Base-by-base conservation (phyloP, 2,888 invertebrate species). In the Phragmatobia fuliginosa region DNA sequence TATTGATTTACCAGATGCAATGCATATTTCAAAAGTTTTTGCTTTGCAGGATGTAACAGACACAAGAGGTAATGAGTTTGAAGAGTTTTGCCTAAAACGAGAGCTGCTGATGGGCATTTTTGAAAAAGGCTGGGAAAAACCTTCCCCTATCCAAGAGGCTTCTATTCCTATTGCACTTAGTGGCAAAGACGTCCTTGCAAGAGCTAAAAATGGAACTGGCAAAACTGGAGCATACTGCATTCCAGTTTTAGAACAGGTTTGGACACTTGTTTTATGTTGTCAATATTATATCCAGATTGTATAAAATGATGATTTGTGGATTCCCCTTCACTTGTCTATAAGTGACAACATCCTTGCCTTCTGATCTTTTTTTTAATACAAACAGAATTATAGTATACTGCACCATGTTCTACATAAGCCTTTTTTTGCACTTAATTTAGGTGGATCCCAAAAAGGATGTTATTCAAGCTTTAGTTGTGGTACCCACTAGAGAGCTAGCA, bases 191-290 rank as follows among this genome's bases (percentile, higher is more conserved):
- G 97, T 99, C 85, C 96, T 99, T 87, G 99, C 99, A 74, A 96
- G 99, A 92, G 99, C 99, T 84, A 99, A 99, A 96, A 99, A 99
- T 95, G 99, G 99, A 87, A 99, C 99, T 83, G 99, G 97, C 88
- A 99, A 99, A 96, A 99, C 99, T 89, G 99, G 99, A 89, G 99
- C 99, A 82, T 99, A 99, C 94, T 98, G 99, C 91, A 99, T 99
- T 95, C 99, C 99, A 86, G 98, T 99, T 83, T 96, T 99, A 91
- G 99, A 99, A 96, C 98, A 99, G 96, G 95, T 95, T 88, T 78
- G 75, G 2, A 38, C 11, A 68, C 63, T 64, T 41, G 11, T 56
- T 59, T 68, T 36, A 7, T 52, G 21, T 28, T 68, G 31, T 45
- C 6, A 45, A 38, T n/a, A 11, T 25, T 33, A 21, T 33, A 11